Evolutionary conservation across 1,140 invertebrate species (phyloP), one percentile per base, ranked within the genome.

Genomic region (Drosophila paulistorum): DNA sequence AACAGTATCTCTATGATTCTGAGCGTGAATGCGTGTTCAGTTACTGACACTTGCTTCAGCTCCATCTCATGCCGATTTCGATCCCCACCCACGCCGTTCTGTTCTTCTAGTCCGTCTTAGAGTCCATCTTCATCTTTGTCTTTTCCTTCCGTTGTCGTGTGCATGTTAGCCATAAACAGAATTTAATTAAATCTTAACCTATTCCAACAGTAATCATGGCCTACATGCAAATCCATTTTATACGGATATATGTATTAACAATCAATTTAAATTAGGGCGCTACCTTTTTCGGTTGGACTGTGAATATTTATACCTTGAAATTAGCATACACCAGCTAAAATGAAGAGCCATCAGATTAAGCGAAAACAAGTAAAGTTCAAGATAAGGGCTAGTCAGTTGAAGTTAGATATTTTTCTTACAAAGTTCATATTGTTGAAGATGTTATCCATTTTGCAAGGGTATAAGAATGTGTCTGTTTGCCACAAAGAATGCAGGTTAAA

Each of bases 11-110:
- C 4, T 7, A 48, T 39, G 10, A 39, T 11, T 39, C 37, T 51
- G 17, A 39, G 42, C 45, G 59, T 64, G 65, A 70, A 65, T 73
- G 70, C 57, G 74, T 69, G 71, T 68, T 74, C 35, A 77, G 74
- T 69, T 69, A 65, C 71, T 51, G 61, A 69, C 74, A 74, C 71
- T 77, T 70, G 45, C 45, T 20, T 3, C 45, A 7, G 14, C 6
- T 2, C 42, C 42, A 45, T 3, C 42, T 35, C 14, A 7, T 5
- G n/a, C 42, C n/a, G 13, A 45, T 17, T 17, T 7, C 17, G 17
- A 23, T 26, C 17, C 0, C 45, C 17, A 51, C 45, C 20, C 14
- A 17, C 7, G 9, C 17, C 9, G 11, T 10, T 51, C 45, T 51
- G 37, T 39, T 39, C 11, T 39, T 11, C 2, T 51, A 7, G 23